Evolutionary conservation across 1,140 invertebrate genomes (phyloP).

Genomic region (Aradophagus sp.): DNA sequence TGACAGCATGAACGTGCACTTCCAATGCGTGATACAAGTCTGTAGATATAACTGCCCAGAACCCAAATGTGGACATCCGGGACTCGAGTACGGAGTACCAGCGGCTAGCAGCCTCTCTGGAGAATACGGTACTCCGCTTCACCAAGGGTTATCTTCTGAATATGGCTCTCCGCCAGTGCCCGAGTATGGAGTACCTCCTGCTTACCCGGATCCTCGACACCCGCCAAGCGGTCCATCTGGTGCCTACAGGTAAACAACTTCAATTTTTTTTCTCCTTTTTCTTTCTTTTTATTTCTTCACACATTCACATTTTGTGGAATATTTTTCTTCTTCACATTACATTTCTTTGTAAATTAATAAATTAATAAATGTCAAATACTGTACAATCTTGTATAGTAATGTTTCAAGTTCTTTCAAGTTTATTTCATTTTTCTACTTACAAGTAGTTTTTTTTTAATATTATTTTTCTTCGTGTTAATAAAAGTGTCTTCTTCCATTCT

Average conservation of each 20-base stretch:
- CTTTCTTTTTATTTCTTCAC: conserved; percentile 19
- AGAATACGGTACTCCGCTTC: conserved; percentile 81
- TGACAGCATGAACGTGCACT: conserved; percentile 97
- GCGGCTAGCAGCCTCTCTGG: conserved; percentile 76
- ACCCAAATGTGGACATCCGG: conserved; percentile 85
- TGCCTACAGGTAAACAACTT: conserved; percentile 78
- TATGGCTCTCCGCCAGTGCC: conserved; percentile 81
- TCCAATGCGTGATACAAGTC: conserved; percentile 97
- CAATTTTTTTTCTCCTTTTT: no score
- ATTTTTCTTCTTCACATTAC: no score
- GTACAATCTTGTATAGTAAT: no score
- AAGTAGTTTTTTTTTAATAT: no score
- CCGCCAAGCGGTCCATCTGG: conserved; percentile 86
- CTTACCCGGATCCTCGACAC: conserved; percentile 87
- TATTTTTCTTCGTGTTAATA: no score
- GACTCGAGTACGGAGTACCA: conserved; percentile 83
- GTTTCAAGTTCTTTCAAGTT: no score
- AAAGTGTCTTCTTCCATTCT: no score
- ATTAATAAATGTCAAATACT: no score
- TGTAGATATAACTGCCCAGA: conserved; percentile 95
- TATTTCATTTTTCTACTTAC: no score
- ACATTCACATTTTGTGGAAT: conserved; percentile 2
- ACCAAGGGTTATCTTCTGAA: conserved; percentile 77
- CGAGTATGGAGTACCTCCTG: conserved; percentile 84
- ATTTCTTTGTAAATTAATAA: no score